These are phyloP conservation scores for Caenorhabditis plicata DNA, from an alignment of 2,888 invertebrate species.

Conservation along the genomic window DNA sequence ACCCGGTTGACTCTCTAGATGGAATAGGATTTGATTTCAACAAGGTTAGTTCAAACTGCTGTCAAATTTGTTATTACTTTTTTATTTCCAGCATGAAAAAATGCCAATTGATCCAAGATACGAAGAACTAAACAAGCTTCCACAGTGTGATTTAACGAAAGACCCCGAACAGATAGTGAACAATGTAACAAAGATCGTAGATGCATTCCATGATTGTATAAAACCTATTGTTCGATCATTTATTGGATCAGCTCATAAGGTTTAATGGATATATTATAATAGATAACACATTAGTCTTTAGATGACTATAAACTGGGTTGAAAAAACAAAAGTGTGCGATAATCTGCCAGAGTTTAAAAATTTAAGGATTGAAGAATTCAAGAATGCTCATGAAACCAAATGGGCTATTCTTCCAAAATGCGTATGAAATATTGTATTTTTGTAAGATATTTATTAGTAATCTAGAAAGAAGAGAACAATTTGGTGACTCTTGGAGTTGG, in stretches of 20 bases:
- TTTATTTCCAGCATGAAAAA: no score
- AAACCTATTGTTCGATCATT: neutral
- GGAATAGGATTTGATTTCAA: no score
- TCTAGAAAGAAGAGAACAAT: conserved; percentile 8
- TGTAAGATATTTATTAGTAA: neutral
- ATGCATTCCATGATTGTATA: neutral
- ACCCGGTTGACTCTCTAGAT: no score
- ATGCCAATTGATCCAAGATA: neutral
- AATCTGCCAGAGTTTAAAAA: neutral
- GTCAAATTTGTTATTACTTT: no score
- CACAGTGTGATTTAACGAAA: neutral
- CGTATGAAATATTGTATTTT: neutral
- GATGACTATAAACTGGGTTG: neutral
- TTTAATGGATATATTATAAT: no score
- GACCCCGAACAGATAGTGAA: neutral
- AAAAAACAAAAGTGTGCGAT: neutral
- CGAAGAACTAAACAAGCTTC: neutral
- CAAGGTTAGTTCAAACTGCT: no score
- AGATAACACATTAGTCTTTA: no score
- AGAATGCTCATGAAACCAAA: neutral
- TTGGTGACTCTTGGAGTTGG: conserved; percentile 23
- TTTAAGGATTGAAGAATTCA: neutral
- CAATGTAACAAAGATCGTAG: neutral
- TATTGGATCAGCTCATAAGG: no score
- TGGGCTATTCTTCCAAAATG: conserved; percentile 1